Evolutionary conservation across 1,140 invertebrate species (phyloP), one percentile per base, ranked within the genome.

Genomic region (Pseudoatta argentina): DNA sequence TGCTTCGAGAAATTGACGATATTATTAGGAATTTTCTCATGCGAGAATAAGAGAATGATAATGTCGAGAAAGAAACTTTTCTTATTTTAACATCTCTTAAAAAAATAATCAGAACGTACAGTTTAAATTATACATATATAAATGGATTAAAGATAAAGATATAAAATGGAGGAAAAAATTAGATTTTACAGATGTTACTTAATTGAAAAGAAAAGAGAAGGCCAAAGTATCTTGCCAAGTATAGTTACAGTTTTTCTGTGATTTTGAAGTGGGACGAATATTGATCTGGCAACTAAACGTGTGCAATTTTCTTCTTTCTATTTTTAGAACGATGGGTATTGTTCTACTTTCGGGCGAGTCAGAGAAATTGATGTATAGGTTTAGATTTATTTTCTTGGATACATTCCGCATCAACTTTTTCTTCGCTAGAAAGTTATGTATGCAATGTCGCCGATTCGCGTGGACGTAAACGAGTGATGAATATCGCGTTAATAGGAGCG

Each of bases 321-420:
- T 73, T 48, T 73, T 57, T 59, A 48, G 12, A n/a, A 51, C 10
- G 30, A 30, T 30, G 21, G 3, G 1, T 24, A 12, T 21, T 24
- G 39, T 73, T 82, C 67, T 21, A 82, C 34, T 82, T 82, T 82
- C 39, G 24, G 55, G 4, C 67, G 24, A 61, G 24, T 82, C 27
- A 59, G 67, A 82, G 66, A 82, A 82, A 73, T 61, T 61, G 79
- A 82, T 61, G 55, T 82, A 61, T 24, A 51, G 24, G 55, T 73
- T 82, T 73, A 82, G 24, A 53, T 73, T 82, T 73, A 82, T 82
- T 63, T 75, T 75, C 27, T 34, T 48, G 18, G 39, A 39, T 51
- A 51, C 39, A 73, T 75, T 73, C 24, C 27, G 24, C 39, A 24
- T 34, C 24, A n/a, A 51, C 55, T 73, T 61, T 83, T 61, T 83